phyloP scores from a whole-genome alignment of 1,140 invertebrate genomes.

The Microplitis demolitor region DNA sequence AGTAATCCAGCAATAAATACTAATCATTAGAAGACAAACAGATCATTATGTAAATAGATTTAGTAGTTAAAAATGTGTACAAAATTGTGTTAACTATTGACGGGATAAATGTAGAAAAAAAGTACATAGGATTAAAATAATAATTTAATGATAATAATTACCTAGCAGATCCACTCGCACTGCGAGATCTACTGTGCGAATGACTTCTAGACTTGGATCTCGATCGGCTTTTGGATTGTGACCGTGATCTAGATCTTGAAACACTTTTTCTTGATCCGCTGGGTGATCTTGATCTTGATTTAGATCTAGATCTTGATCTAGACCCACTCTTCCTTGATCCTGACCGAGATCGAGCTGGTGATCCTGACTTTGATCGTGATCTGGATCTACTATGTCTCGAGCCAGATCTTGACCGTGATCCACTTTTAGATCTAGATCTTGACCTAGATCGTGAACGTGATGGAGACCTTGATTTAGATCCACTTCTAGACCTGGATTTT shows the following conservation, averaged over 20 bases:
- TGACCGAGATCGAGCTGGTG: constrained; percentile 45
- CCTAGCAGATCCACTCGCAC: constrained; percentile 57
- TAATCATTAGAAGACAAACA: too few species aligned
- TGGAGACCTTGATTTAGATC: constrained; percentile 34
- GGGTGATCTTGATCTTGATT: constrained; percentile 33
- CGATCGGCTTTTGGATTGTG: neutral
- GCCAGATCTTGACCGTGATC: constrained; percentile 29
- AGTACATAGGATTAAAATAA: neutral
- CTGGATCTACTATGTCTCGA: constrained; percentile 45
- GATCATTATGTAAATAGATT: too few species aligned
- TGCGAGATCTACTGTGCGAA: constrained; percentile 9
- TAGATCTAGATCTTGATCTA: constrained; percentile 43
- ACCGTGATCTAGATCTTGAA: constrained; percentile 33
- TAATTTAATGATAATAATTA: constrained; percentile 24
- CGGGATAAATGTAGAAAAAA: neutral
- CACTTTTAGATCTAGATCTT: constrained; percentile 23
- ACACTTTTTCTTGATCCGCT: constrained; percentile 43
- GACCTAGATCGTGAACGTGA: constrained; percentile 36
- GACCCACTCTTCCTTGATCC: constrained; percentile 44
- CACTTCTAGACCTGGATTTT: constrained; percentile 24
- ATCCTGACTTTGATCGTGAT: constrained; percentile 36
- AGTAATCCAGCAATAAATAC: too few species aligned
- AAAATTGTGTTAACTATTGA: too few species aligned
- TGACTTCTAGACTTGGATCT: constrained; percentile 54
- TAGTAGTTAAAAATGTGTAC: too few species aligned